Conservation (phyloP, 2,113 vertebrate species). For the Sinosuthora webbiana region DNA sequence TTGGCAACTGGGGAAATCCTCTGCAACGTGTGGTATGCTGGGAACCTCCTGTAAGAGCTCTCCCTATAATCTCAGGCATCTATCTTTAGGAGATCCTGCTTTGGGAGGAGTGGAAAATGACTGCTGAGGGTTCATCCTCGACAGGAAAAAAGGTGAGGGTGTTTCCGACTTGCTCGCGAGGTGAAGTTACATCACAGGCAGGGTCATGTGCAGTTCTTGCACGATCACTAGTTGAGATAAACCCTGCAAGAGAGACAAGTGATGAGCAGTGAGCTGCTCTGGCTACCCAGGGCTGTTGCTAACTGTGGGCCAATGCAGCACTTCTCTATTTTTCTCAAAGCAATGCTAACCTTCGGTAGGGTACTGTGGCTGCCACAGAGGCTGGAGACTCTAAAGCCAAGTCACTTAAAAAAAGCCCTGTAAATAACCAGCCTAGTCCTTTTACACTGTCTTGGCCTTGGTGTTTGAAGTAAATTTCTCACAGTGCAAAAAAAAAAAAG, state of each 20-base stretch:
- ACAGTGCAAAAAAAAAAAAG: neutral
- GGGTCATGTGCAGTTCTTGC: neutral
- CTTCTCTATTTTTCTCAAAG: neutral
- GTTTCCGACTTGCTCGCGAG: neutral
- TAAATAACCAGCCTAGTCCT: neutral
- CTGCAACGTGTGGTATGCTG: neutral
- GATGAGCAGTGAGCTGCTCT: neutral
- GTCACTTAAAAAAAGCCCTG: neutral
- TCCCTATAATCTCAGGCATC: neutral
- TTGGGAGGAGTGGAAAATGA: neutral
- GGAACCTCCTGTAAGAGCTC: conserved; percentile 7
- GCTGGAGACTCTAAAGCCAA: neutral
- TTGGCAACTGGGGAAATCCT: conserved; percentile 23
- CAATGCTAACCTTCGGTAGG: neutral
- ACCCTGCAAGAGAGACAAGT: neutral
- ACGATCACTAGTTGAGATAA: neutral
- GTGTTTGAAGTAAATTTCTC: neutral
- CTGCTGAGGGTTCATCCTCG: neutral
- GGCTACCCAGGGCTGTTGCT: neutral
- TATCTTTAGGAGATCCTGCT: neutral
- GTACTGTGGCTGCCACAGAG: neutral
- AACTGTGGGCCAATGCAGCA: neutral
- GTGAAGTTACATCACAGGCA: neutral
- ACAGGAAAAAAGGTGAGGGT: neutral
- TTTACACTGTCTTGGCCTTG: neutral